Evolutionary conservation across 1,140 invertebrate species (phyloP), one percentile per base, ranked within the genome.

Genomic region (Dolichoris vasculosae): DNA sequence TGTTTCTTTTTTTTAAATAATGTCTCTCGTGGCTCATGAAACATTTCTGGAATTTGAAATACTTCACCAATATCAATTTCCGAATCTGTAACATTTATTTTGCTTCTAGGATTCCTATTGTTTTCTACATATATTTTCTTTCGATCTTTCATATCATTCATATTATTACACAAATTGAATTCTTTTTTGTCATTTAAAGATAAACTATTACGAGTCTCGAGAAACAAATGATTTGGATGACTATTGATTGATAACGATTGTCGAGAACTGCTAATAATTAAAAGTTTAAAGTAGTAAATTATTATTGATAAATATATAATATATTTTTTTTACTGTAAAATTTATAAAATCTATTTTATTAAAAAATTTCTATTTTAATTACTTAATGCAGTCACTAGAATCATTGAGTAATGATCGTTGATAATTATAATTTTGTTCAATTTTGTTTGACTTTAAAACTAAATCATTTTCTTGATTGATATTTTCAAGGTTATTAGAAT

Each of bases 1-100:
- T 48, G 51, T 26, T 82, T 75, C 38, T 87, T 75, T 30, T 32
- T 83, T 11, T n/a, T n/a, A 43, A 59, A 55, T 48, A 40, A 80
- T 0, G 64, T 30, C 8, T 77, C 63, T 32, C 67, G 11, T 63
- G 9, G 13, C 0, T 63, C 40, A 9, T n/a, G n/a, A 26, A 64
- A 81, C 13, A 38, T 59, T 38, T 35, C 13, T 3, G 64, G 46
- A 0, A 59, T 43, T 40, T 73, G 32, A 17, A n/a, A 43, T 15
- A 55, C 43, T 26, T 51, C 32, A 7, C 20, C 32, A 20, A 30
- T 23, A 23, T 81, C 78, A 26, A 35, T 3, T 0, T 81, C 84
- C 0, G 77, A 64, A 20, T 75, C 67, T 43, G 46, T n/a, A 4
- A 46, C 48, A 26, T 38, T 51, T 32, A 20, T 11, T 76, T 76